Conservation (phyloP, 2,888 invertebrate genomes). For the Sisyra terminalis region DNA sequence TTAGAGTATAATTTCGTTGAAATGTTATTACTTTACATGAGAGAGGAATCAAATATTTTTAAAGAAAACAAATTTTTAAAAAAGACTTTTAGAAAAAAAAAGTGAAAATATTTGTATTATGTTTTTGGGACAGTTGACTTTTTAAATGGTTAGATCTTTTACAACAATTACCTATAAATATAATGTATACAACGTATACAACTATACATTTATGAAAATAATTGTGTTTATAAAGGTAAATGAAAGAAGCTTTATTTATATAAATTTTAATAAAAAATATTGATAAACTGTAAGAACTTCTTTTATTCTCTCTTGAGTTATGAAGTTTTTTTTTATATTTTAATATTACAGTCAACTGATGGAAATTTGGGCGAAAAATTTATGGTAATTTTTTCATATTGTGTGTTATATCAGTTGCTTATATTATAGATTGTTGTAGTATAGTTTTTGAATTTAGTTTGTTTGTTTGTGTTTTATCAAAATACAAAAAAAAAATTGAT, state of each 20-base stretch:
- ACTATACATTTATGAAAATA: too few relatives aligned
- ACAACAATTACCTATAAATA: too few relatives aligned
- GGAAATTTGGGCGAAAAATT: too few relatives aligned
- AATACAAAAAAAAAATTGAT: too few relatives aligned
- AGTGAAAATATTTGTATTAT: background rate
- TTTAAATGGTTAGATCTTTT: too few relatives aligned
- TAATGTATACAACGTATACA: too few relatives aligned
- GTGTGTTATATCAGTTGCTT: too few relatives aligned
- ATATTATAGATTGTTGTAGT: too few relatives aligned
- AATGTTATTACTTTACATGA: background rate
- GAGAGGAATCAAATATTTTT: background rate
- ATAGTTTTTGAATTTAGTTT: background rate
- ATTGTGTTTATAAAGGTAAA: slow-evolving; percentile 9
- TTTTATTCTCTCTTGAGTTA: too few relatives aligned
- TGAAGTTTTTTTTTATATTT: background rate
- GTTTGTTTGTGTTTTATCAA: background rate
- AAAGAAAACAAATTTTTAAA: background rate
- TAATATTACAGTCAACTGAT: too few relatives aligned
- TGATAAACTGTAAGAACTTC: background rate
- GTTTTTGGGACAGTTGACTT: slow-evolving; percentile 9
- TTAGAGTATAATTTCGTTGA: background rate
- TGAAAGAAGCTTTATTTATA: background rate
- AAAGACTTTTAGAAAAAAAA: background rate
- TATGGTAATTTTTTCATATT: too few relatives aligned
- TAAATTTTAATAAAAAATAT: slow-evolving; percentile 1